Evolutionary conservation across 1,140 invertebrate species (phyloP), one percentile per base, ranked within the genome.

Genomic region (Brachionus rotundiformis): DNA sequence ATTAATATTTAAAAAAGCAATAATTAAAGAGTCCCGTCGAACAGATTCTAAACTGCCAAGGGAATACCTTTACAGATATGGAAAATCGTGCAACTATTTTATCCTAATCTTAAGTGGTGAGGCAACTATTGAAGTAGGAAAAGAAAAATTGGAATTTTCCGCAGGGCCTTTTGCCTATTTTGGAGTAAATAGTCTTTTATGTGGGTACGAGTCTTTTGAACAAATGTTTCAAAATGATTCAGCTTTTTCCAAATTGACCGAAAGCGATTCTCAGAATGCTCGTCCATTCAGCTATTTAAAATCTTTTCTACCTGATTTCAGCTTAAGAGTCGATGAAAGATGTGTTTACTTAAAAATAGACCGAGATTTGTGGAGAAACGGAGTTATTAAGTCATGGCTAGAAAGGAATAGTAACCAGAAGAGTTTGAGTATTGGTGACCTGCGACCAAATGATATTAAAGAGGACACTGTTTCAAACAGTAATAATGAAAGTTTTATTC

Each of bases 151-250:
- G 8, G 61, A 47, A 7, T 71, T 47, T 25, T 47, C 41, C 27
- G 36, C 59, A 23, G 81, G 81, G n/a, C 71, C 68, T 29, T 82
- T 82, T 44, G 47, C 82, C 11, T 82, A 79, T 54, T 82, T 82
- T 16, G 82, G 82, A 41, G 54, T 82, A 33, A 41, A 49, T 33
- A 75, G 73, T 36, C n/a, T 82, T 10, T 29, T 81, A 31, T 81
- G 79, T 47, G 54, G 54, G 1, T 59, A 33, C 29, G 54, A 81
- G 44, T 16, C 11, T 39, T 6, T 33, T 19, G 54, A 81, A 10
- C 33, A 81, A 33, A 29, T 63, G 33, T 16, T 81, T 11, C 31
- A 33, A 1, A 33, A 81, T 11, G 27, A 77, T 31, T 27, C 63
- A 31, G 27, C 39, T 7, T 75, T 47, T 27, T 5, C 11, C n/a